Base-by-base conservation (phyloP, 2,888 invertebrate species). In the Heliothis peltigera region DNA sequence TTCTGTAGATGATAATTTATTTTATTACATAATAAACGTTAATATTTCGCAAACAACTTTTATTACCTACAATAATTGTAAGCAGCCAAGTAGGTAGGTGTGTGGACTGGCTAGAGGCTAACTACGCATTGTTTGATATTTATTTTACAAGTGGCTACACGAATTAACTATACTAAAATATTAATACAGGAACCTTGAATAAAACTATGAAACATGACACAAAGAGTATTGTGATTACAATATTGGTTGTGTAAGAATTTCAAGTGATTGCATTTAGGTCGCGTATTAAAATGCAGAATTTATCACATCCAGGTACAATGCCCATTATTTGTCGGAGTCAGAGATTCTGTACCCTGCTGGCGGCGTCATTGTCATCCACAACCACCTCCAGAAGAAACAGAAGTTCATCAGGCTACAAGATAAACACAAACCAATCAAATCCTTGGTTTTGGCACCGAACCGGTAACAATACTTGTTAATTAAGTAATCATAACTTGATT, bases 321-420 rank as follows among this genome's bases (percentile, higher is more conserved):
- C 96, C 6, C 96, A 97, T 85, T 98, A 96, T 82, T 91, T 97
- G 60, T 95, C 96, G 19, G 97, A 97, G 84, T 96, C 97, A 25
- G 98, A 98, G 84, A 95, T 98, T 43, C 93, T 98, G 53, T 98
- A 98, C 89, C 97, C 98, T 0, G 97, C 97, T 32, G 98, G 98
- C 56, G 96, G 97, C 55, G 97, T 97, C 0, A 91, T 98, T 53
- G 96, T 97, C 0, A 94, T 98, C 66, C 97, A 98, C 81, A 97
- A 98, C 86, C 96, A 96, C 86, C 93, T 96, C 7, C 96, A 96
- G 79, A 96, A 96, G 84, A 96, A 96, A 74, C 98, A 98, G 85
- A 96, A 96, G 82, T 97, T 97, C 81, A 96, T 98, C 54, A 95
- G 96, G 77, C 91, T 97, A 22, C 95, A 96, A 42, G 97, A 97